These are phyloP conservation scores for Lasioglossum albipes DNA, from an alignment of 1,140 invertebrate genomes.

Conservation along the genomic window DNA sequence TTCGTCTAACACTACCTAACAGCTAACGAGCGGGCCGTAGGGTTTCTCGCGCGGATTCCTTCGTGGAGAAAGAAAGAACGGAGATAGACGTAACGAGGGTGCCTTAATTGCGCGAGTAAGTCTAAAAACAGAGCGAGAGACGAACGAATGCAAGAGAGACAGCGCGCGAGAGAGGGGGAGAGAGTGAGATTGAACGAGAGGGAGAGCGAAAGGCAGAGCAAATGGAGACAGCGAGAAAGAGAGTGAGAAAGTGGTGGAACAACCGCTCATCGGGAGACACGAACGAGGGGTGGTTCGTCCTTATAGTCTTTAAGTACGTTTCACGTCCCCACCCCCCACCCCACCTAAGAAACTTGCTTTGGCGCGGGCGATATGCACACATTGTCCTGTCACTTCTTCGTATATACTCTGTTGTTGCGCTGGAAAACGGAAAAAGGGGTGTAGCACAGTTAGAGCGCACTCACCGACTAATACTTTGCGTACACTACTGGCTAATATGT, in stretches of 20 bases:
- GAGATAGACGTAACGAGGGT: slow-evolving; percentile 56
- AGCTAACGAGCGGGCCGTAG: slow-evolving; percentile 17
- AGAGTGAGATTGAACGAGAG: slow-evolving; percentile 14
- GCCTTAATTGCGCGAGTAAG: slow-evolving; percentile 59
- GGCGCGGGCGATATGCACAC: slow-evolving; percentile 68
- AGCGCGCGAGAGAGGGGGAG: neutral
- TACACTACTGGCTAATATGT: slow-evolving; percentile 59
- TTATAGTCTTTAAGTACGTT: slow-evolving; percentile 64
- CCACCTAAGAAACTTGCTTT: slow-evolving; percentile 64
- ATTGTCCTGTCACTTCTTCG: slow-evolving; percentile 64
- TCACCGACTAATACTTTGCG: slow-evolving; percentile 61
- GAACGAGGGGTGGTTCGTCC: slow-evolving; percentile 60
- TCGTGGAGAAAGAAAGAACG: slow-evolving; percentile 46
- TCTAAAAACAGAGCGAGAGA: slow-evolving; percentile 26
- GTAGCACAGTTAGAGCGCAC: slow-evolving; percentile 60
- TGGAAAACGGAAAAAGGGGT: slow-evolving; percentile 53
- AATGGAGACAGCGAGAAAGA: neutral
- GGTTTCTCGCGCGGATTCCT: slow-evolving; percentile 33
- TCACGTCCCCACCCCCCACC: slow-evolving; percentile 55
- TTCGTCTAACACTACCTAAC: slow-evolving; percentile 31
- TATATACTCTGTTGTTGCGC: slow-evolving; percentile 60
- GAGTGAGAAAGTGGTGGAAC: slow-evolving; percentile 41
- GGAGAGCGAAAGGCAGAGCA: slow-evolving; percentile 12
- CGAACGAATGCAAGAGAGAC: slow-evolving; percentile 7
- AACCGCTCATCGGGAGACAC: slow-evolving; percentile 59